Evolutionary conservation across 2,888 invertebrate genomes (phyloP).

Genomic region (Conops quadrifasciatus): DNA sequence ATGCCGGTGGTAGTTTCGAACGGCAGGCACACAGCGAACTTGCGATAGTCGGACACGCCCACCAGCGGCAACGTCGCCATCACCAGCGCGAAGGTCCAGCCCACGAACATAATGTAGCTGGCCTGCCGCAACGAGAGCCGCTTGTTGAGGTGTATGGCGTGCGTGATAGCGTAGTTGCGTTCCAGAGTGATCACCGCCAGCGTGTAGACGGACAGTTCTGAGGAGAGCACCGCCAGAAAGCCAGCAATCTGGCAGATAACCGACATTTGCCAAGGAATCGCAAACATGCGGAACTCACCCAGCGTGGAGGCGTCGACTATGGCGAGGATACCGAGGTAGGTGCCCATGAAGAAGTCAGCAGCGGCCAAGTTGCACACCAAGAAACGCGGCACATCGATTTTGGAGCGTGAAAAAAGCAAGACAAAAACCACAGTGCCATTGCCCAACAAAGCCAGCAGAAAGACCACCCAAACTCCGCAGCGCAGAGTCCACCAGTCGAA

Average conservation of each 20-base stretch:
- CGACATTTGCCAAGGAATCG: conserved; percentile 97
- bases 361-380: conserved; percentile 96
- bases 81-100: conserved; percentile 89
- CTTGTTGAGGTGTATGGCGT: conserved; percentile 97
- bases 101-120: conserved; percentile 87
- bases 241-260: conserved; percentile 93
- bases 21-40: conserved; percentile 96
- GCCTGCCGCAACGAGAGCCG: conserved; percentile 90
- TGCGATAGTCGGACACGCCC: conserved; percentile 93
- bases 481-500: conserved; percentile 98
- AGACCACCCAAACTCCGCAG: conserved; percentile 97
- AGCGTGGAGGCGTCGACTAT: conserved; percentile 95
- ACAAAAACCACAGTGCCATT: conserved; percentile 97
- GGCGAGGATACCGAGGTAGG: conserved; percentile 92
- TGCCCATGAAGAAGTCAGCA: conserved; percentile 97
- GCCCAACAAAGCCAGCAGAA: conserved; percentile 92
- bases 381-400: conserved; percentile 96
- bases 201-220: conserved; percentile 94
- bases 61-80: conserved; percentile 90
- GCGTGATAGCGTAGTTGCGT: conserved; percentile 95
- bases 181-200: conserved; percentile 95
- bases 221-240: conserved; percentile 91
- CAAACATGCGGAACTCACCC: conserved; percentile 95
- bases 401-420: conserved; percentile 86
- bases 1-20: conserved; percentile 86